Evolutionary conservation across 2,113 vertebrate genomes (phyloP).

Genomic region (Indicator indicator): DNA sequence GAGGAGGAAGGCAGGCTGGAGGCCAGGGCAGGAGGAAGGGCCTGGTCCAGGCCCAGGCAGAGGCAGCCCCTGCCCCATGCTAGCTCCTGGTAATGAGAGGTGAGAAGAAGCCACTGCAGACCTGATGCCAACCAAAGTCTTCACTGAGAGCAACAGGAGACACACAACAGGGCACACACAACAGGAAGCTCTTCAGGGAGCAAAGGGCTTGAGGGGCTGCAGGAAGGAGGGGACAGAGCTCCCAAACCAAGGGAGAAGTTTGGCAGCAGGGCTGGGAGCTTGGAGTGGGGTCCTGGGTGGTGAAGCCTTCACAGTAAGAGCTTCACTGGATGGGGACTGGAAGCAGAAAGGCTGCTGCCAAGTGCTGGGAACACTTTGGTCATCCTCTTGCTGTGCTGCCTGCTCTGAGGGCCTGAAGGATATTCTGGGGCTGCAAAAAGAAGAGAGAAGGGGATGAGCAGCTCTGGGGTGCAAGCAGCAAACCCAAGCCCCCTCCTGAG

Average conservation of each 20-base stretch:
- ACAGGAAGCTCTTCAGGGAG: too few species aligned
- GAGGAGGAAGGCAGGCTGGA: fast-evolving
- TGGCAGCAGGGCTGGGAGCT: too few species aligned
- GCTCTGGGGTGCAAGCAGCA: not conserved
- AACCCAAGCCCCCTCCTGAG: not conserved
- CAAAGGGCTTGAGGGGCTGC: not conserved
- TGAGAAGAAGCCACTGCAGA: too few species aligned
- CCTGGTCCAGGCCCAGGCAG: not conserved
- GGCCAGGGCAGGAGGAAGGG: not conserved
- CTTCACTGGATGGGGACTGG: not conserved
- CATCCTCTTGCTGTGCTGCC: not conserved
- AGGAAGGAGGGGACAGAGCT: too few species aligned
- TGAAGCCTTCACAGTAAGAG: not conserved
- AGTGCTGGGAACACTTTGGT: not conserved
- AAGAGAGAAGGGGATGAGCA: not conserved
- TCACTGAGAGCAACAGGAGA: too few species aligned
- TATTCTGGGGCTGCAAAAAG: not conserved
- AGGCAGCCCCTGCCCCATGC: too few species aligned
- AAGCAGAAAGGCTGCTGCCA: not conserved
- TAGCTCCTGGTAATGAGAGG: too few species aligned
- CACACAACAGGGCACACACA: too few species aligned
- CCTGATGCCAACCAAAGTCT: too few species aligned
- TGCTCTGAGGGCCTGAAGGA: too few species aligned
- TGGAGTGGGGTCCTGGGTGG: fast-evolving
- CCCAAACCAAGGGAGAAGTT: too few species aligned